Evolutionary conservation across 35 echinoderm and acorn worm species (phyloP).

Genomic region (Antedon bifida): DNA sequence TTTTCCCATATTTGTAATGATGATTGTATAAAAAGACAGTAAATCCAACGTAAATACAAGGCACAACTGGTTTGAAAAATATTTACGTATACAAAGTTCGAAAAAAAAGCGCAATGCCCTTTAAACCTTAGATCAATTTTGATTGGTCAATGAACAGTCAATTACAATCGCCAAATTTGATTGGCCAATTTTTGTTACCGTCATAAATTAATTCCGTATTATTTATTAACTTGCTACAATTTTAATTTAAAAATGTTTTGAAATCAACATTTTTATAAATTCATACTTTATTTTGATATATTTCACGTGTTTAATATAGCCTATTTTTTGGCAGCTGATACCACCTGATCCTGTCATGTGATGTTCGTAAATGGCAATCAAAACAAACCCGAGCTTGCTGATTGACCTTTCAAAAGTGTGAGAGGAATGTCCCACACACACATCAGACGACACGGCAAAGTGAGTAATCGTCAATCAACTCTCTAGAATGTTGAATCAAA

Average conservation of each 20-base stretch:
- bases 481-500: neutral
- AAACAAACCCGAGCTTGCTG: neutral
- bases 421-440: neutral
- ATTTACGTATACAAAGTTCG: neutral
- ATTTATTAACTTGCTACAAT: too few species aligned
- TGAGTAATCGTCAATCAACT: neutral
- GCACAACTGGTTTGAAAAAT: too few species aligned
- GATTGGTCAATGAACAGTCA: neutral
- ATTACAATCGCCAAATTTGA: neutral
- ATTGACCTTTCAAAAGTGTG: neutral
- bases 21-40: neutral
- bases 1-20: neutral
- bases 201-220: too few species aligned
- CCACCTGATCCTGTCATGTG: neutral
- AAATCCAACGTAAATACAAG: too few species aligned
- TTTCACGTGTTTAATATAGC: too few species aligned
- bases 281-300: too few species aligned
- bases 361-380: neutral
- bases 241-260: too few species aligned
- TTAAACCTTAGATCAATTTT: neutral
- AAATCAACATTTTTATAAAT: too few species aligned
- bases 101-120: neutral
- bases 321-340: neutral
- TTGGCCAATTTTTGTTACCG: neutral
- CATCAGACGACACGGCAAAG: too few species aligned